These are phyloP conservation scores for Pachyrhynchus sulphureomaculatus DNA, from an alignment of 1,140 invertebrate species.

Conservation along the genomic window DNA sequence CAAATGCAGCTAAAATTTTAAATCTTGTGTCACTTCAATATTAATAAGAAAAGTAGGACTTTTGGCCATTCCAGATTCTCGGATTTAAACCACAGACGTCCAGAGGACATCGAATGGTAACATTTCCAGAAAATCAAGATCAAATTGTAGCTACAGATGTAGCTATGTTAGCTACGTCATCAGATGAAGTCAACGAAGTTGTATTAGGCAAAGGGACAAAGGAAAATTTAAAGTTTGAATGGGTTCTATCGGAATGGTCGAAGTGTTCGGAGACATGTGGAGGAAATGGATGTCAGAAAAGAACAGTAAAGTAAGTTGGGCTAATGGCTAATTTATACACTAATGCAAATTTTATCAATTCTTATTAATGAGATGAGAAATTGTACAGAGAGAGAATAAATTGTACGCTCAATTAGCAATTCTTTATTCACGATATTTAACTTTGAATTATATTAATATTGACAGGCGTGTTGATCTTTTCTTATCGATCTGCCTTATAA, in stretches of 20 bases:
- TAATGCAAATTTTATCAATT: too few species aligned
- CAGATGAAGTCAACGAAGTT: slow-evolving; percentile 42
- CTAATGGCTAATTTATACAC: not conserved
- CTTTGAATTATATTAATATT: too few species aligned
- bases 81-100: slow-evolving; percentile 55
- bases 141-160: slow-evolving; percentile 17
- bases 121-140: slow-evolving; percentile 35
- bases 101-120: slow-evolving; percentile 57
- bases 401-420: too few species aligned
- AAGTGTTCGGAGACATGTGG: slow-evolving; percentile 85
- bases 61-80: slow-evolving; percentile 71
- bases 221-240: slow-evolving; percentile 69
- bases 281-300: slow-evolving; percentile 70
- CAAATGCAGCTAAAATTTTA: too few species aligned
- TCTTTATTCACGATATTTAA: too few species aligned
- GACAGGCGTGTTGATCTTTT: too few species aligned
- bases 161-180: not conserved
- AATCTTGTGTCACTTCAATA: slow-evolving; percentile 25
- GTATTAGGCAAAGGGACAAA: slow-evolving; percentile 52
- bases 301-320: slow-evolving; percentile 53
- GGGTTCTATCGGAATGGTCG: slow-evolving; percentile 82
- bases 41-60: slow-evolving; percentile 58
- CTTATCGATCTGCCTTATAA: too few species aligned
- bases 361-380: too few species aligned
- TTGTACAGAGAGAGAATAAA: too few species aligned